These are phyloP conservation scores for Macrosteles quadrilineatus DNA, from an alignment of 1,140 invertebrate species.

Conservation along the genomic window DNA sequence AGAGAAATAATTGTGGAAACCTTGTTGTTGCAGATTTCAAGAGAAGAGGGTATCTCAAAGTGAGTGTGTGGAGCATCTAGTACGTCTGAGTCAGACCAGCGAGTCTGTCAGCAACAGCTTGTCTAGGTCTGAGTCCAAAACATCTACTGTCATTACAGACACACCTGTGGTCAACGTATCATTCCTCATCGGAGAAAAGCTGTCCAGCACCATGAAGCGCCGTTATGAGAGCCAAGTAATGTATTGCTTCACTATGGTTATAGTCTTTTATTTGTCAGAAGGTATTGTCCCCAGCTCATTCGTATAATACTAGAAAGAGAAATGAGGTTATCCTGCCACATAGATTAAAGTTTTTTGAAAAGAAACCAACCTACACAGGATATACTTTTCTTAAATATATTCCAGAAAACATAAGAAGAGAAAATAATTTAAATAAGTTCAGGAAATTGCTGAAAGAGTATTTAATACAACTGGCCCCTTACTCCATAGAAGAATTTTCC, in stretches of 20 bases:
- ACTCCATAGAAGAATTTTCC: too few species aligned
- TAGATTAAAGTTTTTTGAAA: too few species aligned
- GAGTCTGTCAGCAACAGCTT: not conserved
- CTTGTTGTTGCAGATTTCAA: slow-evolving; percentile 36
- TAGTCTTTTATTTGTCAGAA: not conserved
- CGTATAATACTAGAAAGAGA: too few species aligned
- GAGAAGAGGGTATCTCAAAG: slow-evolving; percentile 37
- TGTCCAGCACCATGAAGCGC: slow-evolving; percentile 31
- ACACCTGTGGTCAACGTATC: slow-evolving; percentile 28
- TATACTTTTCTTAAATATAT: too few species aligned
- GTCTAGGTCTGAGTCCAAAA: slow-evolving; percentile 4
- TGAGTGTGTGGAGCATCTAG: slow-evolving; percentile 36
- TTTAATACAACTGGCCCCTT: too few species aligned
- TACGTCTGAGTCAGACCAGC: not conserved
- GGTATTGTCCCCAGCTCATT: not conserved
- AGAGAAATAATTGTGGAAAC: too few species aligned
- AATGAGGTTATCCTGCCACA: too few species aligned
- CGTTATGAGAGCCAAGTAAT: slow-evolving; percentile 41
- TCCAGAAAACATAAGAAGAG: too few species aligned
- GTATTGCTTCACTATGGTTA: not conserved
- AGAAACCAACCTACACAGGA: too few species aligned
- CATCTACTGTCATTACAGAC: not conserved
- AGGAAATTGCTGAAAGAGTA: too few species aligned
- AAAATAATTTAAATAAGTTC: too few species aligned
- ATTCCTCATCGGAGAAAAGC: slow-evolving; percentile 38